phyloP scores from a whole-genome alignment of 2,888 invertebrate genomes.

The Sphecodes monilicornis region DNA sequence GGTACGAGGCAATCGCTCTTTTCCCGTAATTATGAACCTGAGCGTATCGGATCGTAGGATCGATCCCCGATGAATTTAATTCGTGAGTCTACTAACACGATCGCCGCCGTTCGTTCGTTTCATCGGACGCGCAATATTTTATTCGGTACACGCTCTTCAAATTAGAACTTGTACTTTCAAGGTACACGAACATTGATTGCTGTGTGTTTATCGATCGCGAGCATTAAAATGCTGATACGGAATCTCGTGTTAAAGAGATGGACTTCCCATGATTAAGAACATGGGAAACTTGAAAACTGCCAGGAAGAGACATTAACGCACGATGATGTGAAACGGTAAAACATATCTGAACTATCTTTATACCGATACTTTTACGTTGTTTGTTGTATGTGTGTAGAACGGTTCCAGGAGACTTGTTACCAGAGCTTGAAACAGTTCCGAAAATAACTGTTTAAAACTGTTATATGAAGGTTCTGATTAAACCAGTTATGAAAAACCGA shows the following conservation, averaged over 20 bases:
- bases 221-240: neutral
- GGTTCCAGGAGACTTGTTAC: neutral
- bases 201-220: neutral
- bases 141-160: slow-evolving; percentile 4
- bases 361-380: neutral
- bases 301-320: neutral
- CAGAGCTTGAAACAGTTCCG: too few species aligned
- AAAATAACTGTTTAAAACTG: too few species aligned
- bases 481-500: too few species aligned
- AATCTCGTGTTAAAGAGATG: neutral
- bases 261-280: neutral
- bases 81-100: neutral
- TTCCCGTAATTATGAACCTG: slow-evolving; percentile 8
- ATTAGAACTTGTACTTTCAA: slow-evolving; percentile 14
- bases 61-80: neutral
- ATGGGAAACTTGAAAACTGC: neutral
- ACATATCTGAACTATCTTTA: neutral
- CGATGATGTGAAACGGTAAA: neutral
- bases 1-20: neutral
- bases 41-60: neutral
- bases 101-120: neutral
- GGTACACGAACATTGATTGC: neutral
- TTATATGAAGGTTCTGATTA: too few species aligned
- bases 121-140: neutral
- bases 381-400: neutral